phyloP scores from a whole-genome alignment of 2,797 vertebrate genomes.

The Apodemus agrarius region DNA sequence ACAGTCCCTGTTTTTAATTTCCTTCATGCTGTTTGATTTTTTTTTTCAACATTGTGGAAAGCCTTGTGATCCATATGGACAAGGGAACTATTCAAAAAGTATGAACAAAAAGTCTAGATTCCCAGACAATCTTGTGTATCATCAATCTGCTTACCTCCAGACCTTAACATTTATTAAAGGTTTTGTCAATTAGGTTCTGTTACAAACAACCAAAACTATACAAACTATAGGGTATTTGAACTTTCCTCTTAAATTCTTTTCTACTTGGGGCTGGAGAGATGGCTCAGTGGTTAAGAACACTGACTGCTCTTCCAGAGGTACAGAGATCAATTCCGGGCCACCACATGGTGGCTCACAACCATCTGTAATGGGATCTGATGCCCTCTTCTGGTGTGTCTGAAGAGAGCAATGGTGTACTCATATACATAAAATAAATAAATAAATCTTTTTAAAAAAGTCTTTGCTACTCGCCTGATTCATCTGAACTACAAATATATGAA shows the following conservation, averaged over 20 bases:
- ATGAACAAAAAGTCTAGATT: neutral
- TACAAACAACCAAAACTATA: conserved; percentile 42
- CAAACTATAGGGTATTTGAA: neutral
- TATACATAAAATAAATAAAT: too few relatives aligned
- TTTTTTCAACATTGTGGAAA: neutral
- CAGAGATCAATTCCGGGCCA: too few relatives aligned
- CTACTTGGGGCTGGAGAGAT: too few relatives aligned
- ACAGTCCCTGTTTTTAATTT: neutral
- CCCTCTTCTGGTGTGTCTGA: too few relatives aligned
- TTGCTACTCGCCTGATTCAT: neutral
- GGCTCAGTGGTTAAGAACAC: too few relatives aligned
- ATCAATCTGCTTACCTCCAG: neutral
- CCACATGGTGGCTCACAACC: too few relatives aligned
- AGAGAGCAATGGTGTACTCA: too few relatives aligned
- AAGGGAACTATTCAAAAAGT: neutral
- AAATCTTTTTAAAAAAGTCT: neutral
- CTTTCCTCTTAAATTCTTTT: conserved; percentile 10
- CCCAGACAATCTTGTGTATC: neutral
- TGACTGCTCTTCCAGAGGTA: too few relatives aligned
- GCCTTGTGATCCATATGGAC: neutral
- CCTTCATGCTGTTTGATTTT: neutral
- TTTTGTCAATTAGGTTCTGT: conserved; percentile 20
- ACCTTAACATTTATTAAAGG: neutral
- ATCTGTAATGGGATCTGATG: too few relatives aligned
- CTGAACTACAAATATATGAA: neutral